Evolutionary conservation across 2,888 invertebrate genomes (phyloP), one percentile per base, ranked within the genome.

Genomic region (Hydriomena furcata): DNA sequence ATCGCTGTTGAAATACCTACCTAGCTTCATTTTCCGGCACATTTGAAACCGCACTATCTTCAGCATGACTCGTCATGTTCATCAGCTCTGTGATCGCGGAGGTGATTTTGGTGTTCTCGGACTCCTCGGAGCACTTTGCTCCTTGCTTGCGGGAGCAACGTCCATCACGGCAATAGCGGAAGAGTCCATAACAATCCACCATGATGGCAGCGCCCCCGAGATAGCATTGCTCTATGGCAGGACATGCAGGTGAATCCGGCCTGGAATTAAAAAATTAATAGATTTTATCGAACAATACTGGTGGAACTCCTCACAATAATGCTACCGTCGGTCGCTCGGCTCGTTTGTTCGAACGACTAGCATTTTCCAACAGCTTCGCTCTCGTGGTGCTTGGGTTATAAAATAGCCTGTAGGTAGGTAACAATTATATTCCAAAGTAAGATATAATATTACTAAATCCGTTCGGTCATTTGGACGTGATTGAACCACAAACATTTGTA

Each of bases 221-320:
- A 51, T 67, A 76, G 55, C 77, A 77, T 61, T 0, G 76, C 71
- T 37, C 63, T 61, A 5, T 57, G 62, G 38, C 77, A 77, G 23
- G 66, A 60, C 6, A 70, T 27, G 41, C 76, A 76, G 13, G 67
- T 68, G 48, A 74, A 76, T 1, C 77, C 77, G 5, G 71, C 63
- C 76, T 77, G 64, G 8, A 61, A 66, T 1, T n/a, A n/a, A n/a
- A n/a, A n/a, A n/a, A n/a, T n/a, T n/a, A n/a, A n/a, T n/a, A n/a
- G n/a, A n/a, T n/a, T n/a, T n/a, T n/a, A n/a, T n/a, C n/a, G n/a
- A n/a, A n/a, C n/a, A n/a, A n/a, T n/a, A n/a, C n/a, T n/a, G n/a
- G n/a, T n/a, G n/a, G n/a, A n/a, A n/a, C n/a, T n/a, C n/a, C n/a
- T n/a, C n/a, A n/a, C n/a, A n/a, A n/a, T n/a, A n/a, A n/a, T n/a